Percentiles rank a stretch among this genome's conserved stretches.
These are phyloP conservation scores for Acrobasis suavella DNA, from an alignment of 2,888 invertebrate genomes.

Conservation along the genomic window DNA sequence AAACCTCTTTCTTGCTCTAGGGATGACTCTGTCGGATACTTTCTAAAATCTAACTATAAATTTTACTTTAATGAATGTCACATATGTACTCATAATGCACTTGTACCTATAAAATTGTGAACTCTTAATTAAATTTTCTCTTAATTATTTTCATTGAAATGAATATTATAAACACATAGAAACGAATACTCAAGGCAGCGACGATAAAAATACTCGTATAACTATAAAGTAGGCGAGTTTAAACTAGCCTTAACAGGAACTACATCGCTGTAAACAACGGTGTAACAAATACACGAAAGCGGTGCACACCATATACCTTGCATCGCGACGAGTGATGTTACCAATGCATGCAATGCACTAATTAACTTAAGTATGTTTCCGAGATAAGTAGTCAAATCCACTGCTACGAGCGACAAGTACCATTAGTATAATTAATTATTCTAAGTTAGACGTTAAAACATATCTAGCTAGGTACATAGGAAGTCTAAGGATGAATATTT, in stretches of 20 bases:
- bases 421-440: neutral
- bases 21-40: too few species aligned
- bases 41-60: too few species aligned
- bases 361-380: constrained; percentile 3
- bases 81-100: too few species aligned
- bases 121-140: too few species aligned
- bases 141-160: neutral
- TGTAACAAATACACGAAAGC: constrained; percentile 4
- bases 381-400: neutral
- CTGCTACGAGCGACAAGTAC: too few species aligned
- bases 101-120: too few species aligned
- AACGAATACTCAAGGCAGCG: too few species aligned
- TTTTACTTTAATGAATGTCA: too few species aligned
- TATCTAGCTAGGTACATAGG: too few species aligned
- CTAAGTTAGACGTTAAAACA: too few species aligned
- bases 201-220: neutral
- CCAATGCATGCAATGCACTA: constrained; percentile 28
- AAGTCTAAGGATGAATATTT: too few species aligned
- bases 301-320: constrained; percentile 6
- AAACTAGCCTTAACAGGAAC: constrained; percentile 15
- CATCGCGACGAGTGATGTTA: constrained; percentile 36
- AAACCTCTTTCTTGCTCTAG: too few species aligned
- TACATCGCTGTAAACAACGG: constrained; percentile 12
- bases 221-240: constrained; percentile 3
- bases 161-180: neutral